Conservation (phyloP, 2,113 vertebrate species). For the Plecotus auritus region DNA sequence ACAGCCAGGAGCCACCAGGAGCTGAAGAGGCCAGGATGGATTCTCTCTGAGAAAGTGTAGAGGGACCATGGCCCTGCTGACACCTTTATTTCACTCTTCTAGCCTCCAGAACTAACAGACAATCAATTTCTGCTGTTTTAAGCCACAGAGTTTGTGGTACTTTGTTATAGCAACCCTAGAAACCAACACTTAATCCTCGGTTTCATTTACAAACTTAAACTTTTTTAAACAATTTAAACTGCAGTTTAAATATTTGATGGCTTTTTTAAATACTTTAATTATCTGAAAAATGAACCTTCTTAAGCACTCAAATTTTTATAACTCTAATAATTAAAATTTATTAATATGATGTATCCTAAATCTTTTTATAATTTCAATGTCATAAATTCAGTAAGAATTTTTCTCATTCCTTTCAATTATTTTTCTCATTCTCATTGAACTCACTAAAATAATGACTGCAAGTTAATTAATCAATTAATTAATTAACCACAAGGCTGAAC, state of each 20-base stretch:
- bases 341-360: neutral
- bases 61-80: neutral
- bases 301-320: neutral
- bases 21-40: neutral
- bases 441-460: neutral
- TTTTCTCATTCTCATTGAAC: neutral
- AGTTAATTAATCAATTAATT: neutral
- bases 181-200: neutral
- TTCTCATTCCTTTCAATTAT: neutral
- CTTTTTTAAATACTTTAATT: neutral
- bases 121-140: neutral
- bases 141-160: neutral
- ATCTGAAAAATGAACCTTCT: neutral
- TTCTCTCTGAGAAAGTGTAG: neutral
- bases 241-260: neutral
- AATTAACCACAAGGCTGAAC: neutral
- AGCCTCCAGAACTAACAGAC: neutral
- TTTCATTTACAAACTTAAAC: neutral
- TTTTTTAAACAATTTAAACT: neutral
- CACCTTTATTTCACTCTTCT: neutral
- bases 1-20: neutral
- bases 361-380: neutral
- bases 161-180: neutral
- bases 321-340: neutral
- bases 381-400: neutral